These are phyloP conservation scores for Fissipunctia ypsillon DNA, from an alignment of 2,888 invertebrate genomes.

Conservation along the genomic window DNA sequence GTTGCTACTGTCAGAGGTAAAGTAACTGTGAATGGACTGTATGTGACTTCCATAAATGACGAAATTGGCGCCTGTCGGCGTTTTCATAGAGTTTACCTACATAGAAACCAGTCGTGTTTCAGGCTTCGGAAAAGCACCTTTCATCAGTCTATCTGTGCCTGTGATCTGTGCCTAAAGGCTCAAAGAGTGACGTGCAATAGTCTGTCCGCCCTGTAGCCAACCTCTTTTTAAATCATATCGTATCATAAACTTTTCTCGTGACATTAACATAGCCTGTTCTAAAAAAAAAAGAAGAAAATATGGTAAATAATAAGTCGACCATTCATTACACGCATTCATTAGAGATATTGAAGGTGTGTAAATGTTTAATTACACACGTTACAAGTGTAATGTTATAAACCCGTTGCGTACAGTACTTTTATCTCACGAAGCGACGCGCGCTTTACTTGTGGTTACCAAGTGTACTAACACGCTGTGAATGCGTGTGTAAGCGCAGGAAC, in stretches of 20 bases:
- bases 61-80: too few species aligned
- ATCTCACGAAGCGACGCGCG: too few species aligned
- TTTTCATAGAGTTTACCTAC: too few species aligned
- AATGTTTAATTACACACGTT: constrained; percentile 10
- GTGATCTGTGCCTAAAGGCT: neutral
- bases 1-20: too few species aligned
- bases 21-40: too few species aligned
- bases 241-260: neutral
- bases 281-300: neutral
- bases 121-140: too few species aligned
- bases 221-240: neutral
- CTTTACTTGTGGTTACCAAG: too few species aligned
- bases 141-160: neutral
- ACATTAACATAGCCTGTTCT: neutral
- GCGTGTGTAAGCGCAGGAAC: too few species aligned
- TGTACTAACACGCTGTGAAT: too few species aligned
- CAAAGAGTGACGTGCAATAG: neutral
- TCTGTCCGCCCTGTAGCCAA: neutral
- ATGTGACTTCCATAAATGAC: too few species aligned
- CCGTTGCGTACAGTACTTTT: neutral
- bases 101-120: too few species aligned
- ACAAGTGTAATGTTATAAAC: neutral
- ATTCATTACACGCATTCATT: neutral
- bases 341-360: neutral
- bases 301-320: neutral